Evolutionary conservation across 1,140 invertebrate genomes (phyloP).

Genomic region (Drosophila pectinifera): DNA sequence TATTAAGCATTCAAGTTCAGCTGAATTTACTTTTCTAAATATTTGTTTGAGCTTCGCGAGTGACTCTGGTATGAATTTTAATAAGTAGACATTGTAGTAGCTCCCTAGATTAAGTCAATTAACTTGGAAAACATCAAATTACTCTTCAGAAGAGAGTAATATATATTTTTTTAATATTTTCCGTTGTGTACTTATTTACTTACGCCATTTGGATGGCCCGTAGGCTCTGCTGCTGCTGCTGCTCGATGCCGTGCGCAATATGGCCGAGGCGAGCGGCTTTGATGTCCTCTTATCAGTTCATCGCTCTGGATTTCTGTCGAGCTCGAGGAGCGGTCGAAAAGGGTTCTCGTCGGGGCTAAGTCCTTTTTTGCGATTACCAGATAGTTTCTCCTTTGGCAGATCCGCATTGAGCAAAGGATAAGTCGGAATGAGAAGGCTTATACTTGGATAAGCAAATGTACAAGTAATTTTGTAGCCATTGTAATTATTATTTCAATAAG

Average conservation of each 20-base stretch:
- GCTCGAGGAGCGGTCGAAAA: constrained; percentile 50
- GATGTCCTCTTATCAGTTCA: constrained; percentile 77
- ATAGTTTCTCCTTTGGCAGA: constrained; percentile 38
- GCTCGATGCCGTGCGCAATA: constrained; percentile 57
- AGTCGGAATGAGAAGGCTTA: constrained; percentile 18
- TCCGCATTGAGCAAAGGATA: constrained; percentile 4
- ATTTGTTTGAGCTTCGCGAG: too few species aligned
- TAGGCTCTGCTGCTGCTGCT: constrained; percentile 9
- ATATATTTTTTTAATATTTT: neutral
- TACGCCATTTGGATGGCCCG: constrained; percentile 41
- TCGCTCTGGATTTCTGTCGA: constrained; percentile 51
- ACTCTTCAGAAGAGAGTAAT: neutral
- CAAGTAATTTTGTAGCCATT: constrained; percentile 1
- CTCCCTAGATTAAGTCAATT: too few species aligned
- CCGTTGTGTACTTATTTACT: constrained; percentile 43
- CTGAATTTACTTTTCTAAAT: too few species aligned
- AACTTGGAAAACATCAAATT: neutral
- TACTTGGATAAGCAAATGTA: constrained; percentile 29
- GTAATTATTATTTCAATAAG: constrained; percentile 22
- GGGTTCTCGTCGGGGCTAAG: constrained; percentile 56
- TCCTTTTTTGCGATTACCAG: constrained; percentile 36
- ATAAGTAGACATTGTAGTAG: too few species aligned
- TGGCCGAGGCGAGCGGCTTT: constrained; percentile 54
- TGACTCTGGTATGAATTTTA: too few species aligned
- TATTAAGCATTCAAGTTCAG: too few species aligned